Evolutionary conservation across 2,797 vertebrate species (phyloP), one percentile per base, ranked within the genome.

Genomic region (Enteromius anoplus): DNA sequence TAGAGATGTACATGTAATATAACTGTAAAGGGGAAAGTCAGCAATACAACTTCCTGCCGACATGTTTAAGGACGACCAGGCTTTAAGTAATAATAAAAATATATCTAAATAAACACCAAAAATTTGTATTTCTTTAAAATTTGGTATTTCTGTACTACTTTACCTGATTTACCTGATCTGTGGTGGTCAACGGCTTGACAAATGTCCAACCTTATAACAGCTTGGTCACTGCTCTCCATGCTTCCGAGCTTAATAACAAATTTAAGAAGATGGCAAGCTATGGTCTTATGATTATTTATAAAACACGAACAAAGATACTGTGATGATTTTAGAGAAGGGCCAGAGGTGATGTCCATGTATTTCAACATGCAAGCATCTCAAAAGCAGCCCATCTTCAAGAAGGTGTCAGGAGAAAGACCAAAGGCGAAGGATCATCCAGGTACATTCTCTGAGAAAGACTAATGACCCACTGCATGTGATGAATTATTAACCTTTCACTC

Each of bases 231-330:
- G n/a, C 34, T 58, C 69, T 84, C 60, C 53, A 9, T 1, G 26
- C n/a, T 69, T 85, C 75, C 7, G 53, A 86, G 58, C 14, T 58
- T 66, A 45, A 29, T n/a, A 72, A 75, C 7, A 66, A 66, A 42
- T 85, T 87, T 84, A 77, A 84, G 51, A 83, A 37, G 26, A 84
- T 84, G 3, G n/a, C 65, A 32, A 65, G 51, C 78, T 86, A 76
- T 45, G 5, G 1, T 71, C 0, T 78, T 21, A 42, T 26, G 17
- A 3, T 66, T 62, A 75, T 32, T 8, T n/a, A 37, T n/a, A n/a
- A 34, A 75, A 40, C 11, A 55, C 49, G 29, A 73, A 11, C 15
- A n/a, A 5, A 37, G 10, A 29, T 15, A 29, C 26, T 64, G 14
- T 32, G 26, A 64, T 32, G 14, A 17, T 64, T 64, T 64, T 6